Percentiles rank a stretch among this genome's conserved stretches.
These are phyloP conservation scores for Chironomus striatipennis DNA, from an alignment of 1,140 invertebrate genomes.

Conservation along the genomic window DNA sequence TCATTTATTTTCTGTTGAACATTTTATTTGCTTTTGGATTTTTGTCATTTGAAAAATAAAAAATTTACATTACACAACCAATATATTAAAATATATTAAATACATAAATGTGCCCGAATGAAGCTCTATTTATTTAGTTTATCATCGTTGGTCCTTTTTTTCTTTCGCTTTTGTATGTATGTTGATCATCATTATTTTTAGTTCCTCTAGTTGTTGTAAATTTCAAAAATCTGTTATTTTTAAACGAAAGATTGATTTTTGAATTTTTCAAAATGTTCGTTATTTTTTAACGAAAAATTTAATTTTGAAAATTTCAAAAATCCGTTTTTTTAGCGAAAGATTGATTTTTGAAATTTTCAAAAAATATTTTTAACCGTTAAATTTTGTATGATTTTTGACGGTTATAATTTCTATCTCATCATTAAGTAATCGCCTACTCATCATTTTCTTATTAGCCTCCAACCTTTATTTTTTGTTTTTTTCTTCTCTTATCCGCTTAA, in stretches of 20 bases:
- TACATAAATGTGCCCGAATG: background rate
- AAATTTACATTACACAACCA: conserved; percentile 17
- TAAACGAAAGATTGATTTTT: too few relatives aligned
- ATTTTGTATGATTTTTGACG: too few relatives aligned
- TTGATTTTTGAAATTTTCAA: too few relatives aligned
- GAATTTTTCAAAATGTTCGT: too few relatives aligned
- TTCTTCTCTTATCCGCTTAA: too few relatives aligned
- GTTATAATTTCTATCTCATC: background rate
- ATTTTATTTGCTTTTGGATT: background rate
- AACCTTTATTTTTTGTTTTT: too few relatives aligned
- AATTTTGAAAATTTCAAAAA: too few relatives aligned
- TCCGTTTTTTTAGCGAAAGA: too few relatives aligned
- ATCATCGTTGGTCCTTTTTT: background rate
- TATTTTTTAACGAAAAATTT: too few relatives aligned
- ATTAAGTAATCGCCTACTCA: background rate
- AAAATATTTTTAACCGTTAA: too few relatives aligned
- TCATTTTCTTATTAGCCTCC: background rate
- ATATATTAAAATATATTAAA: background rate
- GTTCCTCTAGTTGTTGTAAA: too few relatives aligned
- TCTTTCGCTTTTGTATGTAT: background rate
- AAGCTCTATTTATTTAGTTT: background rate
- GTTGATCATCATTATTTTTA: background rate
- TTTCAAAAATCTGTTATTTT: too few relatives aligned
- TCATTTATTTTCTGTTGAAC: conserved; percentile 23
- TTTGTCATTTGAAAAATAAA: conserved; percentile 15